Evolutionary conservation across 1,140 invertebrate species (phyloP), one percentile per base, ranked within the genome.

Genomic region (Metaphire vulgaris): DNA sequence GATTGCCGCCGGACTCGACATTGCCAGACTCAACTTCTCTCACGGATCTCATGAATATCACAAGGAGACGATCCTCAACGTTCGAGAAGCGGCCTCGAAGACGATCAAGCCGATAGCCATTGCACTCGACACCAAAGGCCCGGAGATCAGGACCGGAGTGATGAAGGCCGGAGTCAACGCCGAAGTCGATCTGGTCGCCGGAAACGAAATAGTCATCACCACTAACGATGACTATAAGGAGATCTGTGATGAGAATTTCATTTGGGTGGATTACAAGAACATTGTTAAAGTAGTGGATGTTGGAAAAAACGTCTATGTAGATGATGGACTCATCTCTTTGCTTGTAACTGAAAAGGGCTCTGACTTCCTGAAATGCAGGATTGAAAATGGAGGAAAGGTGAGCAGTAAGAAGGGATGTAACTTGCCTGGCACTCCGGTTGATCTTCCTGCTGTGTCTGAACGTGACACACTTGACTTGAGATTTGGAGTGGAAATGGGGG

Each of bases 1-100:
- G 95, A 97, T 99, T 86, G 92, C 93, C 80, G 93, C 93, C 21
- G 97, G 97, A 29, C 98, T 99, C 97, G 98, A 98, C 81, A 91
- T 99, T 78, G 97, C 96, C 12, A 90, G 97, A 77, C 89, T 99
- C 87, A 99, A 99, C 87, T 99, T 99, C 88, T 97, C 95, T 15
- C 97, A 99, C 86, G 97, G 97, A 68, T 92, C 95, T 0, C 92
- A 99, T 82, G 96, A 98, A 85, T 98, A 98, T 86, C 96, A 98
- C 83, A 91, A 89, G 0, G 91, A 91, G 80, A 97, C 95, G 0
- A 95, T 99, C 78, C 88, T 89, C 34, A 97, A 97, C 84, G 91
- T 97, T 30, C 88, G 96, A 33, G 86, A 90, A 80, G 96, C 96
- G 15, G 92, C 91, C 66, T 91, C 90, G 79, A 92, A 91, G 81